These are phyloP conservation scores for Acromyrmex echinatior DNA, from an alignment of 1,140 invertebrate species.

Conservation along the genomic window DNA sequence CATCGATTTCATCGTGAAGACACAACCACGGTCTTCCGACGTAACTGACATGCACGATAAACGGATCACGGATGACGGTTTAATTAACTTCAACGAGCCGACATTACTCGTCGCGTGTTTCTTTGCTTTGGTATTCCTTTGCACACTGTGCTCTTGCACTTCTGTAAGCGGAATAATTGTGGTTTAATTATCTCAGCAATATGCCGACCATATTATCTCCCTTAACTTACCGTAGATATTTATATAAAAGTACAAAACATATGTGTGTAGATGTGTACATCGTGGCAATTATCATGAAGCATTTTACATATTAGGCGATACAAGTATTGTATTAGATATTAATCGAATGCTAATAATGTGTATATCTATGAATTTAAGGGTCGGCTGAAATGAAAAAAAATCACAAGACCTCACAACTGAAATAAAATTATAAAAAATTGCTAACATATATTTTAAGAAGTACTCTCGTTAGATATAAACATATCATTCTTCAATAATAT, in stretches of 20 bases:
- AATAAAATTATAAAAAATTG: not conserved
- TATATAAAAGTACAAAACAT: slow-evolving; percentile 86
- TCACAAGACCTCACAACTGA: not conserved
- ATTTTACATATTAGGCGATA: slow-evolving; percentile 70
- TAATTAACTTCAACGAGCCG: slow-evolving; percentile 83
- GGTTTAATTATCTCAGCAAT: slow-evolving; percentile 64
- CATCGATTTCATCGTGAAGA: not conserved
- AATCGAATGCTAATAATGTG: slow-evolving; percentile 72
- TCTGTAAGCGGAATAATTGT: slow-evolving; percentile 84
- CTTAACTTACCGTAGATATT: slow-evolving; percentile 72
- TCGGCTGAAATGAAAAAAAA: slow-evolving; percentile 42
- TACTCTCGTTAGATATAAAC: not conserved
- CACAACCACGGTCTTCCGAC: slow-evolving; percentile 25
- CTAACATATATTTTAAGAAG: slow-evolving; percentile 10
- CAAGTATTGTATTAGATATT: slow-evolving; percentile 52
- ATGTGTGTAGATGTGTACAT: slow-evolving; percentile 76
- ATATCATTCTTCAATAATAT: slow-evolving; percentile 1
- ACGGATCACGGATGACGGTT: slow-evolving; percentile 60
- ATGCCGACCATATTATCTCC: slow-evolving; percentile 8
- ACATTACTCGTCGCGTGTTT: slow-evolving; percentile 83
- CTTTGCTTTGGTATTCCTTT: slow-evolving; percentile 86
- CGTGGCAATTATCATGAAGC: slow-evolving; percentile 70
- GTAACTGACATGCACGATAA: slow-evolving; percentile 69
- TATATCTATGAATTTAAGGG: slow-evolving; percentile 64
- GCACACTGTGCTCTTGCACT: slow-evolving; percentile 84